Conservation (phyloP, 2,113 vertebrate genomes). For the Diadophis punctatus region DNA sequence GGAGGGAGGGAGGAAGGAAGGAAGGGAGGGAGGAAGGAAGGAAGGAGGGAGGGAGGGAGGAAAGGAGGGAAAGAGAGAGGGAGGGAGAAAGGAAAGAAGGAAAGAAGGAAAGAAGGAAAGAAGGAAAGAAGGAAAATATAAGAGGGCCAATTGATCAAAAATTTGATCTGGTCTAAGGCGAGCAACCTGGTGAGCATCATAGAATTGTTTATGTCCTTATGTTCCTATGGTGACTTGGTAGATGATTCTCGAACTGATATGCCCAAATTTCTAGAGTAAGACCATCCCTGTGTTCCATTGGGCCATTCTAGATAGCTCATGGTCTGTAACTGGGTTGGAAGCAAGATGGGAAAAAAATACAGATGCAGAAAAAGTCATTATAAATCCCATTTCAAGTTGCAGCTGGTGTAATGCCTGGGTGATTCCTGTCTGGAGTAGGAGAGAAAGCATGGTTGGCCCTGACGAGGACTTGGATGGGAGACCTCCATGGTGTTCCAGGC, state of each 20-base stretch:
- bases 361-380: not conserved
- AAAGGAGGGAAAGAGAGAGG: not conserved
- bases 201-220: not conserved
- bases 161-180: not conserved
- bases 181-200: not conserved
- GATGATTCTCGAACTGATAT: not conserved
- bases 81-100: not conserved
- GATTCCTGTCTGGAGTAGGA: not conserved
- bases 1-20: no score
- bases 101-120: not conserved
- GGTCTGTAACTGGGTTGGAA: not conserved
- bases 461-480: not conserved
- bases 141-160: not conserved
- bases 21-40: not conserved
- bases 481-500: not conserved
- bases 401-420: not conserved
- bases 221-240: not conserved
- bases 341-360: not conserved
- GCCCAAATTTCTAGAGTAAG: not conserved
- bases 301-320: not conserved
- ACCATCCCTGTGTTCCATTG: not conserved
- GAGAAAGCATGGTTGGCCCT: not conserved
- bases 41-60: not conserved
- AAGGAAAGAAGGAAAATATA: not conserved
- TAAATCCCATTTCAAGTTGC: not conserved